phyloP scores from a whole-genome alignment of 2,113 vertebrate genomes.

The Daphoenositta chrysoptera region DNA sequence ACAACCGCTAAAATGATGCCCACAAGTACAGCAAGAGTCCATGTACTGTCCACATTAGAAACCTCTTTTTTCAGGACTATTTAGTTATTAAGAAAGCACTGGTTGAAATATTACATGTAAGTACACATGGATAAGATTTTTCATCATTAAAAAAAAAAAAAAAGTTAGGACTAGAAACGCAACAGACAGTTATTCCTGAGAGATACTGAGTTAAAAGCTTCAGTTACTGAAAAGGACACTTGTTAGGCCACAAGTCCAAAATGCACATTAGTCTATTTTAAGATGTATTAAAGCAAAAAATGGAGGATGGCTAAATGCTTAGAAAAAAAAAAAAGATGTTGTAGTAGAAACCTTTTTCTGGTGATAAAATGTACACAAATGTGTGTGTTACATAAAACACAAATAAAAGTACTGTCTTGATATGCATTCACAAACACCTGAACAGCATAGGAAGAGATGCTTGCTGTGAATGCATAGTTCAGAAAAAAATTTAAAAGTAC shows the following conservation, averaged over 20 bases:
- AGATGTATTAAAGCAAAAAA: not conserved
- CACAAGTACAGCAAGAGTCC: not conserved
- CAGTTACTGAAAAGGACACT: not conserved
- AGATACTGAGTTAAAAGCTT: not conserved
- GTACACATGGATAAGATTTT: not conserved
- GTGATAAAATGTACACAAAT: not conserved
- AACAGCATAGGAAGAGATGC: not conserved
- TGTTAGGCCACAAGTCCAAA: conserved; percentile 11
- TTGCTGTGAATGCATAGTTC: conserved; percentile 33
- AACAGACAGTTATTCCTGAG: not conserved
- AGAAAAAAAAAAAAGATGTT: not conserved
- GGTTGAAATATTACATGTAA: not conserved
- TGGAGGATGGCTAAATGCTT: not conserved
- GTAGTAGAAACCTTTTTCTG: not conserved
- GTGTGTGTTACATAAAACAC: not conserved
- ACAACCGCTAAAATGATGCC: not conserved
- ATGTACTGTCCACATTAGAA: not conserved
- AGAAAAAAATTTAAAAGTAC: not conserved
- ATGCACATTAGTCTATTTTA: not conserved
- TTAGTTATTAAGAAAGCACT: not conserved
- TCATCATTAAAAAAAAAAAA: not conserved
- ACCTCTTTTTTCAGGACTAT: not conserved
- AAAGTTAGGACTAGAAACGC: not conserved
- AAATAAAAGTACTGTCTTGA: not conserved
- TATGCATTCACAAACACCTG: conserved; percentile 27